Percentiles rank a stretch among this genome's conserved stretches.
phyloP scores from a whole-genome alignment of 2,113 vertebrate genomes.

The Harpagus bidentatus region DNA sequence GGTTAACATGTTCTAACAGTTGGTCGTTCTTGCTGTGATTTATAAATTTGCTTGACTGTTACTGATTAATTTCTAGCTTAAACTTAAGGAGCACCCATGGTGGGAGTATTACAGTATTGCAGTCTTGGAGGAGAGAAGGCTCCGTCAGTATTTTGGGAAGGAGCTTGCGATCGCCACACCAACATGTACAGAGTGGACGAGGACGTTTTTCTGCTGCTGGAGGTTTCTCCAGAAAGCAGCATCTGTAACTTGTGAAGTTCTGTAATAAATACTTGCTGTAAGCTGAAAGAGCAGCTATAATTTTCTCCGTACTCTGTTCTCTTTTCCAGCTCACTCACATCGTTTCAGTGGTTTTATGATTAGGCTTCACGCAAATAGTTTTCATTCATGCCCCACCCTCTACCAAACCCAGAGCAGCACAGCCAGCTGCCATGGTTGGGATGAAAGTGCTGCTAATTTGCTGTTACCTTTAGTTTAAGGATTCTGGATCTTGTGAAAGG shows the following conservation, averaged over 20 bases:
- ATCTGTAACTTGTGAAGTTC: background rate
- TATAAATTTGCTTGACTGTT: background rate
- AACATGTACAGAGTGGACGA: accelerated
- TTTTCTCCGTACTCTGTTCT: background rate
- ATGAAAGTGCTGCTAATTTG: background rate
- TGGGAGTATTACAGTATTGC: accelerated
- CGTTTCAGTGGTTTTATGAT: background rate
- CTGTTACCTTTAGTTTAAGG: background rate
- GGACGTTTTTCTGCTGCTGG: background rate
- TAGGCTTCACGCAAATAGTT: background rate
- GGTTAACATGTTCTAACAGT: background rate
- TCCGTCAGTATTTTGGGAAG: background rate
- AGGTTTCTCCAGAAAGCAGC: background rate
- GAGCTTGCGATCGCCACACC: background rate
- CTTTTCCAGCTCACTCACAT: background rate
- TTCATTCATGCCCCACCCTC: background rate
- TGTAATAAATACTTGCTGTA: background rate
- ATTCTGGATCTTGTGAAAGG: background rate
- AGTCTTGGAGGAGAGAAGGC: background rate
- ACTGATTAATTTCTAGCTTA: accelerated
- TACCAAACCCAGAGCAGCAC: background rate
- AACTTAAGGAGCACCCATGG: too few species aligned
- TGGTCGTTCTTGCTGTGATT: background rate
- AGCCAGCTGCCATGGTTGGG: background rate
- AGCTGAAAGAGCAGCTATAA: background rate